Base-by-base conservation (phyloP, 2,888 invertebrate genomes). In the Brassicogethes aeneus region DNA sequence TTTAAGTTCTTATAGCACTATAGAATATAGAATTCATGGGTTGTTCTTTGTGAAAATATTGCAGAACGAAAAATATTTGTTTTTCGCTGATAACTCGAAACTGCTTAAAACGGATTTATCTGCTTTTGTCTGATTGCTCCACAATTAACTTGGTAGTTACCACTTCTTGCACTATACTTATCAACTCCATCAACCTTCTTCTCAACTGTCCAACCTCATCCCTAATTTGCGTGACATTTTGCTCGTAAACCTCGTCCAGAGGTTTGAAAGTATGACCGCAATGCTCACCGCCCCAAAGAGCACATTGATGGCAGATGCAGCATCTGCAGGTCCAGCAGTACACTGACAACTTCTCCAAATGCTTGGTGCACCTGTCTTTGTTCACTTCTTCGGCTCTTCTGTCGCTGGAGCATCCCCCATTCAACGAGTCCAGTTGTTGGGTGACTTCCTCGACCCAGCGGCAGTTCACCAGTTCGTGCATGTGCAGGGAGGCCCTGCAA, bases 401-500 rank as follows among this genome's bases (percentile, higher is more conserved):
- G 5, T 62, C 63, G 33, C 65, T 66, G 36, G 72, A 55, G 43
- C 68, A 78, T 38, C 72, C 75, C 51, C 82, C 81, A 63, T 92
- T 91, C 59, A 93, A 76, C 3, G 85, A 85, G 64, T 93, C 92
- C 41, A 94, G 75, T 65, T 93, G 91, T 62, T 90, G 86, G 0
- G 92, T 93, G 38, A 94, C 92, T 66, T 94, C 93, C 66, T 92
- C 91, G 46, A 91, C 91, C 94, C 94, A 94, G 50, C 93, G 80
- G 68, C 93, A 94, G 70, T 93, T 93, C 33, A 94, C 91, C 46
- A 94, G 72, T 69, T 94, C 93, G 64, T 90, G 88, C 13, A 93
- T 76, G 65, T 88, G 89, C 41, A 94, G 73, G 8, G 89, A 80
- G 2, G 92, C 90, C 43, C 89, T 75, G 68, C 93, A 94, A 68